These are phyloP conservation scores for Drosophila mimetica DNA, from an alignment of 2,888 invertebrate species.

Conservation along the genomic window DNA sequence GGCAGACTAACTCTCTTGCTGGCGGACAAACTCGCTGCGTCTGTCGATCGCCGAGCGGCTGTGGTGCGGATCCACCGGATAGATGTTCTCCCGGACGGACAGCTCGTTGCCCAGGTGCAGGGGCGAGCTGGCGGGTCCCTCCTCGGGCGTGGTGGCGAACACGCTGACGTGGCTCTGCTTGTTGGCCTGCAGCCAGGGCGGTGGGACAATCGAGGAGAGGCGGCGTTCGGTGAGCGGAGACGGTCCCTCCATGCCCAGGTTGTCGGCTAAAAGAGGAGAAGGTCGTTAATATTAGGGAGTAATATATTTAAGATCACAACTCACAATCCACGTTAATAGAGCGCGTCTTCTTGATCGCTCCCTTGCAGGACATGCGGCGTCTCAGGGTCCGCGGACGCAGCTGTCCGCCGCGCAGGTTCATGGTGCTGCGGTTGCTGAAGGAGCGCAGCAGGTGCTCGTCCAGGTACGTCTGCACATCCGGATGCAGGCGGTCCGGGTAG, in stretches of 20 bases:
- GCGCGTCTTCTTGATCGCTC: conserved; percentile 96
- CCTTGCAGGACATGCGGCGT: conserved; percentile 93
- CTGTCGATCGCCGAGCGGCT: conserved; percentile 81
- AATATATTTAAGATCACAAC: conserved; percentile 77
- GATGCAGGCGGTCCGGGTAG: conserved; percentile 92
- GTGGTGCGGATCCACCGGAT: conserved; percentile 82
- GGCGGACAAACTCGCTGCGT: conserved; percentile 83
- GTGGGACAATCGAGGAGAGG: conserved; percentile 85
- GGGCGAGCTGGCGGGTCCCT: conserved; percentile 62
- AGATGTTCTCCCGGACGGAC: conserved; percentile 82
- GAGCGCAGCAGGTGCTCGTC: conserved; percentile 94
- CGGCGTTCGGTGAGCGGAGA: conserved; percentile 85
- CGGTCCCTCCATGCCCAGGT: conserved; percentile 91
- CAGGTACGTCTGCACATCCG: conserved; percentile 93
- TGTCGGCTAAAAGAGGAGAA: conserved; percentile 87
- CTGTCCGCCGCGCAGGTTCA: conserved; percentile 86
- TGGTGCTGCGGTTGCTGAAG: conserved; percentile 89
- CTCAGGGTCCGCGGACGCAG: conserved; percentile 86
- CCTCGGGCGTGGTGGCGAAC: conserved; percentile 83
- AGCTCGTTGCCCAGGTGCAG: conserved; percentile 66
- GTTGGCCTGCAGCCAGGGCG: conserved; percentile 84
- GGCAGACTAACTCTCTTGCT: conserved; percentile 82
- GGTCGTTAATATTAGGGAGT: not conserved
- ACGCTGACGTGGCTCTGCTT: conserved; percentile 74
- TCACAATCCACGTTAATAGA: conserved; percentile 96